Evolutionary conservation across 2,797 vertebrate genomes (phyloP).

Genomic region (Falco novaeseelandiae): DNA sequence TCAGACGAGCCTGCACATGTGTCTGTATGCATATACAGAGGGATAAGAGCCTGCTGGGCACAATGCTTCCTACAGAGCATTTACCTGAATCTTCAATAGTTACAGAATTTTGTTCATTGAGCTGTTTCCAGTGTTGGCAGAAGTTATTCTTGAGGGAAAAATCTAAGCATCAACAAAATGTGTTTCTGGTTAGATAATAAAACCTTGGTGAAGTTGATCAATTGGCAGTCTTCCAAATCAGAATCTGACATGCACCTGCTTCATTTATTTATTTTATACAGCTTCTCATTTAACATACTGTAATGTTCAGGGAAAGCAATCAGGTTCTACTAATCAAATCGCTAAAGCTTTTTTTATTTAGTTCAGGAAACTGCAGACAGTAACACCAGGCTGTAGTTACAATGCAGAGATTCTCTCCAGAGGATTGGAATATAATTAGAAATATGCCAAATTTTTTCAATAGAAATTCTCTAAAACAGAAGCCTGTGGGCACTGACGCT

Average conservation of each 20-base stretch:
- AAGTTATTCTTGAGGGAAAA: constrained; percentile 66
- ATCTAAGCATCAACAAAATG: constrained; percentile 74
- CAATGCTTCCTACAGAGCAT: neutral
- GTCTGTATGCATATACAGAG: neutral
- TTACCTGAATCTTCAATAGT: constrained; percentile 21
- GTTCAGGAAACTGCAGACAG: constrained; percentile 31
- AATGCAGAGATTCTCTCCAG: neutral
- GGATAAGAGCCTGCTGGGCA: neutral
- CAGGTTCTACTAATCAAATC: constrained; percentile 53
- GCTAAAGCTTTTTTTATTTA: constrained; percentile 49
- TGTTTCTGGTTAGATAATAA: constrained; percentile 77
- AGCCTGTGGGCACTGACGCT: neutral
- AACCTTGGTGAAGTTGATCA: constrained; percentile 64
- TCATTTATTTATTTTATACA: constrained; percentile 60
- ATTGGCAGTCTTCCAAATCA: constrained; percentile 52
- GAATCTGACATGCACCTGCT: constrained; percentile 66
- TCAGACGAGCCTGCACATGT: neutral
- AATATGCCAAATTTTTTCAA: constrained; percentile 8
- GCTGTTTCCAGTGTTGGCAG: constrained; percentile 63
- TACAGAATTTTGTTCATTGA: constrained; percentile 41
- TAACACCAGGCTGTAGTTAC: constrained; percentile 15
- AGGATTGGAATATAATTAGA: constrained; percentile 15
- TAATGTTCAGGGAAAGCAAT: constrained; percentile 55
- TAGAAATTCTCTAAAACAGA: neutral
- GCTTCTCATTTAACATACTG: constrained; percentile 45